Evolutionary conservation across 2,797 vertebrate genomes (phyloP), one percentile per base, ranked within the genome.

Genomic region (Parauchenoglanis punctatus): DNA sequence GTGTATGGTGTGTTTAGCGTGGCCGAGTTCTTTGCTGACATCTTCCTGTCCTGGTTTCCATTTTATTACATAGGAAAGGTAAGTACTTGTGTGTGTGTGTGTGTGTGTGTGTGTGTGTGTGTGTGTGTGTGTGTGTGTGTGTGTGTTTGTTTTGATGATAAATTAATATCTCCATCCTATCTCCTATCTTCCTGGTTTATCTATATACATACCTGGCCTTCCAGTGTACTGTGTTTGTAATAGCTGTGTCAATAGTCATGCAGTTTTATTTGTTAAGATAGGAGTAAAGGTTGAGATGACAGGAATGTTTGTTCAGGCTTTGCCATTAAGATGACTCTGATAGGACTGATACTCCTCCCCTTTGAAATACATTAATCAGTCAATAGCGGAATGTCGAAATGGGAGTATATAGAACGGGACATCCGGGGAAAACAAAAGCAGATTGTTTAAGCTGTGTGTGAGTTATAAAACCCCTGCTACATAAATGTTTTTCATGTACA

Each of bases 41-140:
- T 99, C 87, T 98, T 99, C 93, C 95, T 99, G 73, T 99, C 97
- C 72, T 99, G 99, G 98, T 98, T 99, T 89, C 99, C 99, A 0
- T 99, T 99, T 93, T 99, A 99, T 95, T 99, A 99, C 88, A 97
- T 98, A 90, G 92, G 97, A 90, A 99, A 99, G 98, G 98, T 99
- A 93, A 91, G 87, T 13, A n/a, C 54, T 25, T 28, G 12, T 58
- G 56, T 58, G 58, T 59, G 5, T 59, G 87, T 18, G 68, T 61
- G 31, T 28, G 20, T 23, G 61, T 54, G 58, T 18, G 87, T 18
- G 70, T 63, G 31, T 28, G 18, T 15, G 59, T 54, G 56, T 54
- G 87, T 18, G 70, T 61, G 46, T 23, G 12, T 20, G 46, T 52
- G 56, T n/a, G 65, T 15, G 28, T 35, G 13, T 68, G 67, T 68